Conservation (phyloP, 2,888 invertebrate species). For the Pseudanteris insignis region DNA sequence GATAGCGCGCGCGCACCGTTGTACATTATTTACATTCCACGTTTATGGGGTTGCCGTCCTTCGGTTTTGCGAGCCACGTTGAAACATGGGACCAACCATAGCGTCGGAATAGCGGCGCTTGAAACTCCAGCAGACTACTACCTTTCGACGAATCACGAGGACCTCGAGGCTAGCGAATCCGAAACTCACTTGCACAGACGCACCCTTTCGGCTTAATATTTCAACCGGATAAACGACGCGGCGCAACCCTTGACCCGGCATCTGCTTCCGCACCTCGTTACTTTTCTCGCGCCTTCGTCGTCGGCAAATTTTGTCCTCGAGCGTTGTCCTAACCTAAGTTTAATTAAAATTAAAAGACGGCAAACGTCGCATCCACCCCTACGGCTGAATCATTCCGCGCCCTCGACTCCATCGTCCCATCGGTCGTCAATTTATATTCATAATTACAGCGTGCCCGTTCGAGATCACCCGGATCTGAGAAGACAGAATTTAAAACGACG, state of each 20-base stretch:
- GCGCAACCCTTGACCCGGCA: slow-evolving; percentile 28
- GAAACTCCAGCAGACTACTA: not conserved
- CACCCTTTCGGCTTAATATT: slow-evolving; percentile 16
- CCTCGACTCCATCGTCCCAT: slow-evolving; percentile 46
- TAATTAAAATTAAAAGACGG: slow-evolving; percentile 66
- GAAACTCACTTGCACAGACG: not conserved
- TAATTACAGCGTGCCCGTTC: slow-evolving; percentile 54
- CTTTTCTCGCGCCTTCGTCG: slow-evolving; percentile 16
- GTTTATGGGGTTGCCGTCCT: no score
- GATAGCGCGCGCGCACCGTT: slow-evolving; percentile 10
- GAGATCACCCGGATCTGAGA: slow-evolving; percentile 43
- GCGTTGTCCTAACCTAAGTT: slow-evolving; percentile 53
- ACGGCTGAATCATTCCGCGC: slow-evolving; percentile 36
- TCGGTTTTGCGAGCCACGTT: no score
- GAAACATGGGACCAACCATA: not conserved
- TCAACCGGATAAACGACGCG: slow-evolving; percentile 23
- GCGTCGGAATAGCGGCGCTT: slow-evolving; percentile 11
- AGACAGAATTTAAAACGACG: slow-evolving; percentile 46
- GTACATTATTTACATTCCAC: slow-evolving; percentile 18
- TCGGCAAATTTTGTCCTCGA: slow-evolving; percentile 32
- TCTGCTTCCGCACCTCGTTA: slow-evolving; percentile 39
- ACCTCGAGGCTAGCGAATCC: no score
- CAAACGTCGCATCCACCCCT: slow-evolving; percentile 54
- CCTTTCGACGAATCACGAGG: no score
- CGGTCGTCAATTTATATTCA: slow-evolving; percentile 62